Evolutionary conservation across 2,888 invertebrate species (phyloP).

Genomic region (Gymnosoma rotundatum): DNA sequence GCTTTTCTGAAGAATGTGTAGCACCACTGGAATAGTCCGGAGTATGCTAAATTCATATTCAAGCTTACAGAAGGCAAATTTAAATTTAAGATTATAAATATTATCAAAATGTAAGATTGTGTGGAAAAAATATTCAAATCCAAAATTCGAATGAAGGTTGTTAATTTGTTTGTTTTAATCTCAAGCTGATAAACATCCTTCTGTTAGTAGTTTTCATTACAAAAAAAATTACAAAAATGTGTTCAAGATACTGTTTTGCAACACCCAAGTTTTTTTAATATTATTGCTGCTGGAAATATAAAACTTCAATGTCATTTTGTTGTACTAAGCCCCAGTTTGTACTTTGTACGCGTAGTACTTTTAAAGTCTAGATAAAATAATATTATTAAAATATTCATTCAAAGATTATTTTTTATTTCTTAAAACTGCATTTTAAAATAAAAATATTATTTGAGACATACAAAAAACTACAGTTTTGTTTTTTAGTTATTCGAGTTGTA

Average conservation of each 20-base stretch:
- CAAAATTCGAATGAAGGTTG: slow-evolving; percentile 25
- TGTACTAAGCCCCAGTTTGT: slow-evolving; percentile 34
- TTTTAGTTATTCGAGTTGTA: background rate
- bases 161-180: slow-evolving; percentile 37
- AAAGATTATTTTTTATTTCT: slow-evolving; percentile 32
- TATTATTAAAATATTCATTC: slow-evolving; percentile 12
- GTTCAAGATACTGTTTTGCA: slow-evolving; percentile 57
- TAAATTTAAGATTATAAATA: too few species aligned
- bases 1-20: too few species aligned
- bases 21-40: too few species aligned
- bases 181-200: slow-evolving; percentile 58
- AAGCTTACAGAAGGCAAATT: too few species aligned
- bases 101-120: too few species aligned
- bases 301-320: slow-evolving; percentile 62
- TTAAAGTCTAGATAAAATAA: slow-evolving; percentile 36
- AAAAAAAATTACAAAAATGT: slow-evolving; percentile 22
- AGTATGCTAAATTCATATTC: too few species aligned
- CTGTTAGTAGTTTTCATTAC: slow-evolving; percentile 60
- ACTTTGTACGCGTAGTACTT: slow-evolving; percentile 6
- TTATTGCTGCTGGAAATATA: slow-evolving; percentile 48
- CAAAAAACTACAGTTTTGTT: slow-evolving; percentile 23
- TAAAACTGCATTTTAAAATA: slow-evolving; percentile 48
- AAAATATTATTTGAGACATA: slow-evolving; percentile 42
- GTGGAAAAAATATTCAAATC: background rate
- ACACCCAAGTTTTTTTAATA: slow-evolving; percentile 20